Percentiles rank a stretch among this genome's conserved stretches.
These are phyloP conservation scores for Bombus confusus DNA, from an alignment of 1,140 invertebrate genomes.

Conservation along the genomic window DNA sequence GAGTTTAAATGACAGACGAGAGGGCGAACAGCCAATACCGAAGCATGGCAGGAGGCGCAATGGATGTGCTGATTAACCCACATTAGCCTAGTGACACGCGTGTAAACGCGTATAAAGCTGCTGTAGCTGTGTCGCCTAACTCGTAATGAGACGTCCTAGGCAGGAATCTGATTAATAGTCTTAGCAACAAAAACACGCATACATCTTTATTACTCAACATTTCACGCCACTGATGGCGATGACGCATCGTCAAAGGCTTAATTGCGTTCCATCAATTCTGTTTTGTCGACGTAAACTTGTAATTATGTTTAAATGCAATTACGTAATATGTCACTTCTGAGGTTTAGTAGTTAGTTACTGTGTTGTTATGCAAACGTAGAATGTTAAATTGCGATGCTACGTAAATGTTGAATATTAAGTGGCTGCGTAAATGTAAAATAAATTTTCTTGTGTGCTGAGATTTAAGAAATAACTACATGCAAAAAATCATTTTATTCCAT, in stretches of 20 bases:
- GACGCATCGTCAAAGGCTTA: neutral
- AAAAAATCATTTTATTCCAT: too few species aligned
- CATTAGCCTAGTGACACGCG: slow-evolving; percentile 28
- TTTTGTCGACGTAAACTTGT: neutral
- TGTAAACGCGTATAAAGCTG: slow-evolving; percentile 44
- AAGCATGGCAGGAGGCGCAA: neutral
- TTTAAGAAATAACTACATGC: too few species aligned
- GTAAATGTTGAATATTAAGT: too few species aligned
- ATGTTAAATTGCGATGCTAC: too few species aligned
- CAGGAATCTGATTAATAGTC: slow-evolving; percentile 43
- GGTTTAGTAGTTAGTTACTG: neutral
- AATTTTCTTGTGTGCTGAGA: too few species aligned
- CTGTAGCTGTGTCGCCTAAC: neutral
- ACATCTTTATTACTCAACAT: neutral
- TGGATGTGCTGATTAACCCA: slow-evolving; percentile 34
- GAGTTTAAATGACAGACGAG: neutral
- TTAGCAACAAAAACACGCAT: slow-evolving; percentile 5
- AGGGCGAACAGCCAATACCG: neutral
- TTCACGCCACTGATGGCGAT: too few species aligned
- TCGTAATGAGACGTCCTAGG: slow-evolving; percentile 41
- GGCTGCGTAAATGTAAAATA: too few species aligned
- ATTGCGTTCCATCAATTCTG: neutral
- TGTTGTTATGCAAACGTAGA: too few species aligned
- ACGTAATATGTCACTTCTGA: neutral
- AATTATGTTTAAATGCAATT: neutral